A percentile compares a stretch with the other conserved stretches of the same genome.
These are phyloP conservation scores for Carassius carassius DNA, from an alignment of 2,113 vertebrate species.

Conservation along the genomic window DNA sequence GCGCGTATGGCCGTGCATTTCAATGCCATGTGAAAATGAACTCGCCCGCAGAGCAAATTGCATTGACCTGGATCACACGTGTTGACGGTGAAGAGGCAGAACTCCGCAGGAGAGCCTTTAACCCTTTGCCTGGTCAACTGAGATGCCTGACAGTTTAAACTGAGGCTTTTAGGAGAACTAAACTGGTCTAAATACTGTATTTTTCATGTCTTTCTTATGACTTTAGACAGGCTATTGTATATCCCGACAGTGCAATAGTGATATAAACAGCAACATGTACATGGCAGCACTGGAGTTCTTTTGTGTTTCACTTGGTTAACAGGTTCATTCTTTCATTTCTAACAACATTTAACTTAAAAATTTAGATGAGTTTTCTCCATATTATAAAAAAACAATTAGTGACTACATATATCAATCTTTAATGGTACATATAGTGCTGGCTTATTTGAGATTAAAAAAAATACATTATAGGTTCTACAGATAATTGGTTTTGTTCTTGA, in stretches of 20 bases:
- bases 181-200: constrained; percentile 18
- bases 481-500: not conserved
- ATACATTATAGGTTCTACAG: not conserved
- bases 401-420: not conserved
- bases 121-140: constrained; percentile 54
- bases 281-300: constrained; percentile 5
- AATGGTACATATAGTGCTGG: not conserved
- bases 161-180: constrained; percentile 32
- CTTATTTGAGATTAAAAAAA: not conserved
- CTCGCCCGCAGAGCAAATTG: constrained; percentile 63
- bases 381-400: not conserved
- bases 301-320: not conserved
- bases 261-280: constrained; percentile 5
- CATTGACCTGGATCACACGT: constrained; percentile 64
- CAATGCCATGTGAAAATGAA: constrained; percentile 65
- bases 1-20: constrained; percentile 53
- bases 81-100: constrained; percentile 56
- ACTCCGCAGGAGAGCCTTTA: constrained; percentile 49
- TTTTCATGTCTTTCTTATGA: constrained; percentile 34
- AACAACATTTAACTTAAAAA: not conserved
- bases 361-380: not conserved
- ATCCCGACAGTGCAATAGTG: not conserved
- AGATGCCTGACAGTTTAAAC: constrained; percentile 50
- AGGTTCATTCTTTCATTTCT: not conserved
- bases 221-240: constrained; percentile 18